Base-by-base conservation (phyloP, 2,888 invertebrate genomes). In the Exocentrus adspersus region DNA sequence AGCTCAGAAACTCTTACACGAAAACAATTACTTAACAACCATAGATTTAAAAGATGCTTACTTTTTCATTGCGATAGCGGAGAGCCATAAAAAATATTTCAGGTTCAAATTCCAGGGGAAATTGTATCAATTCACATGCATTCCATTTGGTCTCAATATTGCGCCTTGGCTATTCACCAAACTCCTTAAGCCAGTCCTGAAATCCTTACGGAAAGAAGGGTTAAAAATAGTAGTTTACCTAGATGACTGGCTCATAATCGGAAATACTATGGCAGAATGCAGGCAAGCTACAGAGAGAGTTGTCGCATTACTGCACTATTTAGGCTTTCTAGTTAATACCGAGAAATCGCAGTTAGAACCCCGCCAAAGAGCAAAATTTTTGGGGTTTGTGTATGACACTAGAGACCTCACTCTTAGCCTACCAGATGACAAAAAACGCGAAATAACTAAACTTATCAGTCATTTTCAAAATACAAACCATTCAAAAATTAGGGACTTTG, bases 101-200 rank as follows among this genome's bases (percentile, higher is more conserved):
- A 41, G 14, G 41, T 41, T 41, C 3, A 41, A 12, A 6, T 41
- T 41, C 12, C n/a, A n/a, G 1, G 14, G 14, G 6, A 41, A 1
- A 7, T 4, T 69, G 9, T 69, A 69, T 62, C 42, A 65, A 52
- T 69, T 61, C 42, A 65, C 16, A 32, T 57, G 62, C 17, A 28
- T 69, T 3, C 62, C 62, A 9, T 68, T 69, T 43, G 64, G 62
- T 3, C 41, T 65, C 14, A 43, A 19, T 30, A 16, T 51, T 4
- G 69, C 56, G 1, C 69, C 69, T 9, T 62, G 30, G 9, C 32
- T 52, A n/a, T 69, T 68, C 42, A 69, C 69, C n/a, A 68, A 69
- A 60, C 7, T 68, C n/a, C 37, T 65, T 9, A 69, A 68, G 45
- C 62, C 64, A n/a, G 51, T 65, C n/a, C 14, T 62, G n/a, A 20